These are phyloP conservation scores for Grus americana DNA, from an alignment of 2,113 vertebrate species.

Conservation along the genomic window DNA sequence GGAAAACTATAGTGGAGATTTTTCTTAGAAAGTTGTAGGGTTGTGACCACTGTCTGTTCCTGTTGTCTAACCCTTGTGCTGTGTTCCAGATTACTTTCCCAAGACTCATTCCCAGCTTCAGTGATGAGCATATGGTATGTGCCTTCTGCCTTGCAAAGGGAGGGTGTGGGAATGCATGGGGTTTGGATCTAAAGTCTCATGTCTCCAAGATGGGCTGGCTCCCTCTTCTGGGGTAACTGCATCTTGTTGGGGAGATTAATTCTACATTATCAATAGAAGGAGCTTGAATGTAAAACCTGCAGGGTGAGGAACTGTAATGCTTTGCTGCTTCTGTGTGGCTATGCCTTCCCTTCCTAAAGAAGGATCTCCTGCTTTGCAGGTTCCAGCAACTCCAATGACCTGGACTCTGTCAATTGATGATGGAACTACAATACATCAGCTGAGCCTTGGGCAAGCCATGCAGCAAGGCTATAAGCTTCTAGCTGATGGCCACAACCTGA, in stretches of 20 bases:
- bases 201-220: background rate
- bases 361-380: background rate
- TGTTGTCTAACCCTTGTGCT: background rate
- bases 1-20: background rate
- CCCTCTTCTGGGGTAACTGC: background rate
- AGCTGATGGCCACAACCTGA: conserved; percentile 13
- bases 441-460: conserved; percentile 54
- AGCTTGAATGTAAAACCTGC: background rate
- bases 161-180: background rate
- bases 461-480: conserved; percentile 64
- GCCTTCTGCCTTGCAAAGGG: background rate
- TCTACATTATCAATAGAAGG: accelerated
- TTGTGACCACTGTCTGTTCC: background rate
- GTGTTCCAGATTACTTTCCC: conserved; percentile 68
- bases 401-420: conserved; percentile 67
- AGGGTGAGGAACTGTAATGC: background rate
- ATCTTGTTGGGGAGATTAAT: background rate
- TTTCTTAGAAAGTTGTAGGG: background rate
- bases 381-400: background rate
- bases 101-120: background rate
- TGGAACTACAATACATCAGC: background rate
- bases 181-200: background rate
- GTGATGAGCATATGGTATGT: conserved; percentile 64
- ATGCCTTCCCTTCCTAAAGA: background rate
- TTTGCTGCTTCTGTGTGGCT: background rate